These are phyloP conservation scores for Cariama cristata DNA, from an alignment of 2,113 vertebrate species.

Conservation along the genomic window DNA sequence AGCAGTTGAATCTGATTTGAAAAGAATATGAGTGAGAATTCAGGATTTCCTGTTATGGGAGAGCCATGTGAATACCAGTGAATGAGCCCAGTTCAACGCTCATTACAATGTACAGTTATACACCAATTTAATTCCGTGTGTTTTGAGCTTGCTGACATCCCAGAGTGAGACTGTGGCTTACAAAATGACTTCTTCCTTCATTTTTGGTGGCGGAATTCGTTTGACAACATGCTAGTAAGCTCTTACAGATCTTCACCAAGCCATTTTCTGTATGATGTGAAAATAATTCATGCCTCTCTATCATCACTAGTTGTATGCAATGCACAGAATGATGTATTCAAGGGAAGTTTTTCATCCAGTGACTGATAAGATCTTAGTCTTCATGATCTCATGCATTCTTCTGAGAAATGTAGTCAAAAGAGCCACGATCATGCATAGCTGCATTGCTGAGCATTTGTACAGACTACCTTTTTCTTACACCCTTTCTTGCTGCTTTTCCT, in stretches of 20 bases:
- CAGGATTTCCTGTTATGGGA: not conserved
- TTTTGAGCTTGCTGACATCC: not conserved
- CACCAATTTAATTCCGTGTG: not conserved
- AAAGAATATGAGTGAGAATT: conserved; percentile 18
- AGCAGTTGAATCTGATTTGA: conserved; percentile 2
- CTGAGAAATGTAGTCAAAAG: not conserved
- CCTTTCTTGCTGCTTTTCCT: not conserved
- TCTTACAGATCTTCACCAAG: not conserved
- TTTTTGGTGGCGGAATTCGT: not conserved
- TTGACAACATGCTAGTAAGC: not conserved
- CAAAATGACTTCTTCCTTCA: not conserved
- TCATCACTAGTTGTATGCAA: not conserved
- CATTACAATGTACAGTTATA: not conserved
- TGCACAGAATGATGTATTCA: not conserved
- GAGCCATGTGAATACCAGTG: not conserved
- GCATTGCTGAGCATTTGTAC: not conserved
- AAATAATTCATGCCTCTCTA: not conserved
- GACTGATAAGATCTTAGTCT: not conserved
- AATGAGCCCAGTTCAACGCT: not conserved
- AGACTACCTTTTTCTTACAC: not conserved
- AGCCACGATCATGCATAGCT: not conserved
- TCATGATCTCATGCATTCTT: conserved; percentile 7
- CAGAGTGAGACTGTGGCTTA: not conserved
- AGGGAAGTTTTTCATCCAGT: not conserved
- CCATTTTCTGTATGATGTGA: not conserved